Conservation (phyloP, 2,888 invertebrate species). For the Spilarctia lutea region DNA sequence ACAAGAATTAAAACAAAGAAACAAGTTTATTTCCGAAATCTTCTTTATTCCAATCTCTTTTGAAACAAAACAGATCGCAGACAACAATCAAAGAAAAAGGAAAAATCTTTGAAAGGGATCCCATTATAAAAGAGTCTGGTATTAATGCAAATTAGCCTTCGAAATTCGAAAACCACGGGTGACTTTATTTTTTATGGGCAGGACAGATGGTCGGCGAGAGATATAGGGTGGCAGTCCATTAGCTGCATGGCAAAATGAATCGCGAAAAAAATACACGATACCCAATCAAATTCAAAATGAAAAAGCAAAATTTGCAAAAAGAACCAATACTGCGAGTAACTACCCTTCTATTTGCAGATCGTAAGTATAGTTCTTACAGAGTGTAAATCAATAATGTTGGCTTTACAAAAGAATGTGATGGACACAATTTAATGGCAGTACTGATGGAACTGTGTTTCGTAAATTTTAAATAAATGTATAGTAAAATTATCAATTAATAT, state of each 20-base stretch:
- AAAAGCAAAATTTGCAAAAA: not conserved
- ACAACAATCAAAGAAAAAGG: constrained; percentile 32
- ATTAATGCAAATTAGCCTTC: constrained; percentile 55
- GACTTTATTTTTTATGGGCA: constrained; percentile 41
- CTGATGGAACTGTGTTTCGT: too few relatives aligned
- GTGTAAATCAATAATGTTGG: too few relatives aligned
- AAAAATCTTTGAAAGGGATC: constrained; percentile 47
- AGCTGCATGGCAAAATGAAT: constrained; percentile 18
- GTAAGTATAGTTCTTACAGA: too few relatives aligned
- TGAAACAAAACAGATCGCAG: constrained; percentile 20
- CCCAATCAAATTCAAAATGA: not conserved
- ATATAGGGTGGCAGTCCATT: constrained; percentile 27
- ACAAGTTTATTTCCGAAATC: not conserved
- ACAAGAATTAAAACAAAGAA: not conserved
- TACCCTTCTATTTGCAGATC: too few relatives aligned
- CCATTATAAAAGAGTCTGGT: constrained; percentile 42
- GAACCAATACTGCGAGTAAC: too few relatives aligned
- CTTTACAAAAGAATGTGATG: too few relatives aligned
- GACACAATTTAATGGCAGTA: too few relatives aligned
- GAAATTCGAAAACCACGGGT: constrained; percentile 38
- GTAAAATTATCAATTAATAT: too few relatives aligned
- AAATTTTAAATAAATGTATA: too few relatives aligned
- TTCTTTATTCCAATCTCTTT: constrained; percentile 6
- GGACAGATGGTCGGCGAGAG: constrained; percentile 51
- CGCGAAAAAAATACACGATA: constrained; percentile 4